A percentile compares a stretch with the other conserved stretches of the same genome.
Evolutionary conservation across 2,888 invertebrate species (phyloP).

Genomic region (Microctonus hyperodae): DNA sequence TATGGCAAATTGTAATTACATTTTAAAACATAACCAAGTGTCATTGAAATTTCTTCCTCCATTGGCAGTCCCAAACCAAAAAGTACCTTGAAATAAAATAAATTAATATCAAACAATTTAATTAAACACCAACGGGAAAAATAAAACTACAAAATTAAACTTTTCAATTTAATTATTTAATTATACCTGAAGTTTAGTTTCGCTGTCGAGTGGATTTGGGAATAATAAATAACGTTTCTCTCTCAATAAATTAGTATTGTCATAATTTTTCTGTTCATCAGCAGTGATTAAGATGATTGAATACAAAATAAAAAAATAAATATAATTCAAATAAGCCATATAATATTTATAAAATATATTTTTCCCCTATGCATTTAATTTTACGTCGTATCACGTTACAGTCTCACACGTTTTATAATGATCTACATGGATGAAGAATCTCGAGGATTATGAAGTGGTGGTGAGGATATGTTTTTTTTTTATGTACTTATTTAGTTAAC

Average conservation of each 20-base stretch:
- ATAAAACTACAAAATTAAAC: background rate
- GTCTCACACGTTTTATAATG: background rate
- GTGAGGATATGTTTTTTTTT: constrained; percentile 9
- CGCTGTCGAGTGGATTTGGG: constrained; percentile 50
- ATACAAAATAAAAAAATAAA: background rate
- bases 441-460: constrained; percentile 23
- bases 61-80: constrained; percentile 74
- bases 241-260: constrained; percentile 38
- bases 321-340: background rate
- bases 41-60: constrained; percentile 70
- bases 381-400: background rate
- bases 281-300: background rate
- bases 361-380: background rate
- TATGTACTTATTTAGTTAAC: constrained; percentile 29
- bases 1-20: constrained; percentile 73
- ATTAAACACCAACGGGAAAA: background rate
- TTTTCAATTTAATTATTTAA: background rate
- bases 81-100: constrained; percentile 66
- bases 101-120: constrained; percentile 30
- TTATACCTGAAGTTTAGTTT: constrained; percentile 55
- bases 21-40: constrained; percentile 72
- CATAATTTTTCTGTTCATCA: constrained; percentile 21
- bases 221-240: constrained; percentile 46
- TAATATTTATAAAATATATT: background rate
- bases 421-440: constrained; percentile 6